Evolutionary conservation across 35 echinoderm and acorn worm genomes (phyloP).

Genomic region (Acanthaster planci): DNA sequence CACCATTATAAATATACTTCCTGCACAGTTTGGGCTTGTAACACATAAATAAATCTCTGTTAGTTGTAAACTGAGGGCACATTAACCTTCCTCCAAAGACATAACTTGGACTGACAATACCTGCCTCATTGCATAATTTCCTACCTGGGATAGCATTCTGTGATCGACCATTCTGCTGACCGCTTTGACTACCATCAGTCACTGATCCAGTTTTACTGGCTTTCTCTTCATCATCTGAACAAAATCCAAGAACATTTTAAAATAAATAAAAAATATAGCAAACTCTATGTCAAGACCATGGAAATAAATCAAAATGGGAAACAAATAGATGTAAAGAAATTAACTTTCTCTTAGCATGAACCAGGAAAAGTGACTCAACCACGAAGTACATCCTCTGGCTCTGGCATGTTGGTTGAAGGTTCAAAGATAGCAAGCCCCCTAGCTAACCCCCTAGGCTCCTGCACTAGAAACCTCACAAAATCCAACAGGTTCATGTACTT

Average conservation of each 20-base stretch:
- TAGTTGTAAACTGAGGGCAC: too few relatives aligned
- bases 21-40: too few relatives aligned
- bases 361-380: not conserved
- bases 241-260: too few relatives aligned
- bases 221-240: constrained; percentile 5
- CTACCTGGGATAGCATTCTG: not conserved
- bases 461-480: too few relatives aligned
- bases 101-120: too few relatives aligned
- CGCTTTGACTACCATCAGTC: not conserved
- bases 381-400: not conserved
- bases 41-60: too few relatives aligned
- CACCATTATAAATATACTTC: too few relatives aligned
- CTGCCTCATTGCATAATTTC: not conserved
- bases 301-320: not conserved
- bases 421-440: not conserved
- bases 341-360: not conserved
- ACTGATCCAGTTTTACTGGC: constrained; percentile 5
- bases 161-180: not conserved
- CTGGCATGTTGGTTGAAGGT: not conserved
- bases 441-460: too few relatives aligned
- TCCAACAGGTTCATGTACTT: too few relatives aligned
- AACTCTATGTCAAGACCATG: not conserved
- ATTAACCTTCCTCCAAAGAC: too few relatives aligned
- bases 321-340: not conserved
- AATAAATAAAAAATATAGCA: not conserved